Evolutionary conservation across 2,113 vertebrate species (phyloP).

Genomic region (Albula goreensis): DNA sequence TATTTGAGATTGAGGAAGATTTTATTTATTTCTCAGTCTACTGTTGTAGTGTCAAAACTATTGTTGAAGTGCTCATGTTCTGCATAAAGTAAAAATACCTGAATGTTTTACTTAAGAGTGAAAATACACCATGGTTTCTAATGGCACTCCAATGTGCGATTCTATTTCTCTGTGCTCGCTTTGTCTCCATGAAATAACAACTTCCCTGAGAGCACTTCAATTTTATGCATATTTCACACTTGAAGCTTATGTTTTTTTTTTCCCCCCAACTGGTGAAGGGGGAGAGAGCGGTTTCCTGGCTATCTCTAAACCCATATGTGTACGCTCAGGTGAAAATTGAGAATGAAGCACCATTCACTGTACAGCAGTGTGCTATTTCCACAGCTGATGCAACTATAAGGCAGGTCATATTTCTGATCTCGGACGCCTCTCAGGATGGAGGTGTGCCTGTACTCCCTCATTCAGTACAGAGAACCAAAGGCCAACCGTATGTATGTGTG

Average conservation of each 20-base stretch:
- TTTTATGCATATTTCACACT: not conserved
- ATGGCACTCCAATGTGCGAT: not conserved
- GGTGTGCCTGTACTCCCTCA: no score
- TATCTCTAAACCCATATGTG: not conserved
- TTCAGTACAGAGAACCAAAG: no score
- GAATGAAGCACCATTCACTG: not conserved
- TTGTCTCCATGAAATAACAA: not conserved
- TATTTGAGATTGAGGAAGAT: not conserved
- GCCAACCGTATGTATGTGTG: no score
- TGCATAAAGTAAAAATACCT: not conserved
- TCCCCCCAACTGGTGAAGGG: not conserved
- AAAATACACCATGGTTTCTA: not conserved
- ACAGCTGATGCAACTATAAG: not conserved
- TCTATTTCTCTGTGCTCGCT: not conserved
- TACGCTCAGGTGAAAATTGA: not conserved
- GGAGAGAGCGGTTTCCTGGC: not conserved
- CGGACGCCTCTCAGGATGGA: not conserved
- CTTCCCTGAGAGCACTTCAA: not conserved
- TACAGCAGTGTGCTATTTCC: not conserved
- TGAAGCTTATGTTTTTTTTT: not conserved
- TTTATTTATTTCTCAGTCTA: no score
- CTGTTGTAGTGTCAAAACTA: no score
- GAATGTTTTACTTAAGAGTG: not conserved
- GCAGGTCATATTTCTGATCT: not conserved
- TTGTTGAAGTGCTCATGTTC: not conserved